Evolutionary conservation across 2,888 invertebrate species (phyloP).

Genomic region (Hedychridium roseum): DNA sequence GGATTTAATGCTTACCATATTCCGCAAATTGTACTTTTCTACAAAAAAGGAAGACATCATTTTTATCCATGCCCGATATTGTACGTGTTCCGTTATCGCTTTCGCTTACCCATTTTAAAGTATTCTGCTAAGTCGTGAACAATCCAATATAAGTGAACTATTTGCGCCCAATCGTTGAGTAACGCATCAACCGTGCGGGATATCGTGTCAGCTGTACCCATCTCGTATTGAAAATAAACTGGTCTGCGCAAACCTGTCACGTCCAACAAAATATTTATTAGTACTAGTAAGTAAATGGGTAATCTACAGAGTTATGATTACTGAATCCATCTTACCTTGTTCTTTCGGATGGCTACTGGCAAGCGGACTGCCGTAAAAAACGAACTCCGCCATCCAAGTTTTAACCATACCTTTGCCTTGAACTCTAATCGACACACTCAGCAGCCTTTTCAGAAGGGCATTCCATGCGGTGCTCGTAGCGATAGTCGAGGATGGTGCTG

Average conservation of each 20-base stretch:
- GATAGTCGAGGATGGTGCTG: slow-evolving; percentile 68
- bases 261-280: too few relatives aligned
- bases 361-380: slow-evolving; percentile 83
- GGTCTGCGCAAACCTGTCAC: slow-evolving; percentile 85
- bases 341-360: slow-evolving; percentile 83
- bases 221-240: slow-evolving; percentile 89
- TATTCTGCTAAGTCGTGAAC: slow-evolving; percentile 85
- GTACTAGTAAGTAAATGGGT: not conserved
- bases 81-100: too few relatives aligned
- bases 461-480: slow-evolving; percentile 69
- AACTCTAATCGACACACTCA: slow-evolving; percentile 85
- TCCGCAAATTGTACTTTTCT: slow-evolving; percentile 72
- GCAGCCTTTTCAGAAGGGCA: slow-evolving; percentile 78
- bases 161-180: slow-evolving; percentile 91
- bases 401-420: slow-evolving; percentile 81
- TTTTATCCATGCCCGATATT: too few relatives aligned
- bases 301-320: not conserved
- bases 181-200: slow-evolving; percentile 85
- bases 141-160: slow-evolving; percentile 87
- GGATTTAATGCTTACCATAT: slow-evolving; percentile 85
- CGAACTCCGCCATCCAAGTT: slow-evolving; percentile 91
- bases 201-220: slow-evolving; percentile 82
- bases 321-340: slow-evolving; percentile 68
- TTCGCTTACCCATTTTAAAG: slow-evolving; percentile 72
- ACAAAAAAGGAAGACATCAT: slow-evolving; percentile 41